Percentiles rank a stretch among this genome's conserved stretches.
Conservation (phyloP, 2,888 invertebrate species). For the Celastrina argiolus region DNA sequence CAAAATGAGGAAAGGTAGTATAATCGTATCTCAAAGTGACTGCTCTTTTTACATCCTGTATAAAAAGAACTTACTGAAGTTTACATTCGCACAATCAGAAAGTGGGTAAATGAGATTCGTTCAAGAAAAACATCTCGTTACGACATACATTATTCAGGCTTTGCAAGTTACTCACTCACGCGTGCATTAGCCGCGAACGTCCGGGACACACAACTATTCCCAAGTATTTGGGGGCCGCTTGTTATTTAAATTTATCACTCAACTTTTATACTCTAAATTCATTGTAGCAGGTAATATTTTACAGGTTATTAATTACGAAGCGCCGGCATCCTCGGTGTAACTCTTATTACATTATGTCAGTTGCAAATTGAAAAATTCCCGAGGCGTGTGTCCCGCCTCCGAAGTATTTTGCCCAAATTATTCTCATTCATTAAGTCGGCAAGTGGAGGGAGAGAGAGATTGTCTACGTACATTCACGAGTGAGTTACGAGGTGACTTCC, state of each 20-base stretch:
- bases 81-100: conserved; percentile 74
- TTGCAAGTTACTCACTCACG: conserved; percentile 75
- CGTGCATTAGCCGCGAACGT: conserved; percentile 72
- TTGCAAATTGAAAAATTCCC: conserved; percentile 78
- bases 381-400: conserved; percentile 74
- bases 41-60: too few relatives aligned
- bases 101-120: conserved; percentile 76
- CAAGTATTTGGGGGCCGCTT: conserved; percentile 68
- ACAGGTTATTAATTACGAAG: conserved; percentile 76
- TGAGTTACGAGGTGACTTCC: conserved; percentile 75
- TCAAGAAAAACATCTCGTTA: conserved; percentile 78
- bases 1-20: too few relatives aligned
- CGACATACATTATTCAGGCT: conserved; percentile 77
- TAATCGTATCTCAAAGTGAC: too few relatives aligned
- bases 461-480: conserved; percentile 72
- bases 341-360: conserved; percentile 78
- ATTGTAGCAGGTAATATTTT: conserved; percentile 77
- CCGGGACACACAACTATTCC: conserved; percentile 73
- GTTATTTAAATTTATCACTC: conserved; percentile 78
- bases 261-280: conserved; percentile 77
- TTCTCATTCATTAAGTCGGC: conserved; percentile 76
- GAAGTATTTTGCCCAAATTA: conserved; percentile 77
- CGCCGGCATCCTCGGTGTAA: conserved; percentile 73
- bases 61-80: conserved; percentile 68
- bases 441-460: conserved; percentile 71